Base-by-base conservation (phyloP, 2,888 invertebrate species). In the Caenorhabditis sp. region DNA sequence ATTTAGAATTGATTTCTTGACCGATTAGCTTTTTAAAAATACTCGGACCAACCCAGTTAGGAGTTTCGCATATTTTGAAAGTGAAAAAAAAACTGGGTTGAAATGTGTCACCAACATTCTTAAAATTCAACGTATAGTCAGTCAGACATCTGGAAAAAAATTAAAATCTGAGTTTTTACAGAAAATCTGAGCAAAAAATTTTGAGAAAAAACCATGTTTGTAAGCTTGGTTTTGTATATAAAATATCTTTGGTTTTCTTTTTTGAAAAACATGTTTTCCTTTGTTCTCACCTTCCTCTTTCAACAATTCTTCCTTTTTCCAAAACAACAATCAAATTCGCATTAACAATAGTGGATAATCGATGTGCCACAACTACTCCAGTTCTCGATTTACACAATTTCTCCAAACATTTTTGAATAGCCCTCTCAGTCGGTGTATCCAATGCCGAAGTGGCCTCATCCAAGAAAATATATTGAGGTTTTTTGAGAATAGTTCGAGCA, bases 271-370 rank as follows among this genome's bases (percentile, higher is more conserved):
- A 8, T 14, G 23, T 50, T 52, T 17, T n/a, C 17, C 21, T 21
- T 8, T 20, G 12, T 23, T 12, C 91, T 88, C 91, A 93, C 90
- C 91, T 92, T 88, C 97, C 97, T 75, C 94, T 91, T 89, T 97
- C 97, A 1, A 93, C 92, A 78, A 97, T 94, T 88, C 92, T 92
- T 1, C 97, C 97, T 1, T 96, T 94, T 87, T 93, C 92, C 50
- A 97, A 89, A 0, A 97, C 97, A 7, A 97, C 89, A 85, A 97
- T 97, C 89, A 95, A 93, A 90, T 97, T 93, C 0, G 95, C 95
- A 88, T 96, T 93, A 78, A 95, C 94, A 70, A 97, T 66, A 1
- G 97, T 97, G 0, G 96, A 96, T 58, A 97, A 84, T 10, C 90
- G 91, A 89, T 97, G 97, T 0, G 97, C 97, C 43, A 97, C 93